phyloP scores from a whole-genome alignment of 1,140 invertebrate genomes.

The Hyles euphorbiae region DNA sequence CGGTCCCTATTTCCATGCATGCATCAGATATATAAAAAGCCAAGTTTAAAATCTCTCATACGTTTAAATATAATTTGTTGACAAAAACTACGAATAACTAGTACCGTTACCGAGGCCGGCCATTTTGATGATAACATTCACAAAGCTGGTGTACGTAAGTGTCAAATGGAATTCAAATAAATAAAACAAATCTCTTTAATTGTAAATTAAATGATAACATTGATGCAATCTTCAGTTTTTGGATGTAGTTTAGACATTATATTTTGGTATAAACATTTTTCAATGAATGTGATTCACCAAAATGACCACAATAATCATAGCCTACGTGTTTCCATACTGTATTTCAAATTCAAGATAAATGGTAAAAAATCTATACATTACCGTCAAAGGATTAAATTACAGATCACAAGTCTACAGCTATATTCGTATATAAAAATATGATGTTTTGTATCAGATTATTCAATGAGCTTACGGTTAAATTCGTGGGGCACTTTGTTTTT shows the following conservation, averaged over 20 bases:
- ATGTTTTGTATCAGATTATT: conserved; percentile 20
- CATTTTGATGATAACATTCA: conserved; percentile 4
- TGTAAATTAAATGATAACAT: too few relatives aligned
- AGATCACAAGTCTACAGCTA: conserved; percentile 55
- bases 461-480: conserved; percentile 59
- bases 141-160: too few relatives aligned
- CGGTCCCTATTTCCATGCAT: too few relatives aligned
- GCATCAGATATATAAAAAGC: conserved; percentile 38
- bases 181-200: too few relatives aligned
- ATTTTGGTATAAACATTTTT: too few relatives aligned
- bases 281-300: too few relatives aligned
- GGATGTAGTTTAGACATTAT: too few relatives aligned
- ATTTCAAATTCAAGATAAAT: conserved; percentile 13
- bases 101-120: conserved; percentile 1
- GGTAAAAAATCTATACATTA: conserved; percentile 68
- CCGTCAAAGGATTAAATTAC: conserved; percentile 46
- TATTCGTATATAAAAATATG: conserved; percentile 43
- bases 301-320: too few relatives aligned
- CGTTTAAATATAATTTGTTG: conserved; percentile 7
- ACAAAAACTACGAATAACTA: conserved; percentile 8
- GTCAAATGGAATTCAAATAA: too few relatives aligned
- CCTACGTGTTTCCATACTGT: background rate
- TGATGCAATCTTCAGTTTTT: too few relatives aligned
- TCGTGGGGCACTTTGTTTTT: conserved; percentile 58
- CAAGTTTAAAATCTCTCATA: conserved; percentile 43